Evolutionary conservation across 2,888 invertebrate genomes (phyloP).

Genomic region (Ormyrus pomaceus): DNA sequence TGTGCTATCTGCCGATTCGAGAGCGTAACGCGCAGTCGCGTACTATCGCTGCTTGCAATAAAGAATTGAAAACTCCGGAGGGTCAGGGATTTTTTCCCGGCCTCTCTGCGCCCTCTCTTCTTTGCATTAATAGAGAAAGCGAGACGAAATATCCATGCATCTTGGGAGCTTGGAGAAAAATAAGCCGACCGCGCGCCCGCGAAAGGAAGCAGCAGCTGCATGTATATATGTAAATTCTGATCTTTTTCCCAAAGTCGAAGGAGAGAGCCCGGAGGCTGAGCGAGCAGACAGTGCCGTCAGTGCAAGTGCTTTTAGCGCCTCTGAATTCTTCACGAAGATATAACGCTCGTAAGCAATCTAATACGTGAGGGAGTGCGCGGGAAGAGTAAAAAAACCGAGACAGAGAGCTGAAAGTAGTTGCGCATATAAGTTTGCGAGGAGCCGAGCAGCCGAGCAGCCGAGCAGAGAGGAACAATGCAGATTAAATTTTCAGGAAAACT

Average conservation of each 20-base stretch:
- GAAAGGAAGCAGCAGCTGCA: background rate
- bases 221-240: conserved; percentile 48
- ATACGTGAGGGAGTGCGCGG: conserved; percentile 57
- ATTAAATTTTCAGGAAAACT: conserved; percentile 46
- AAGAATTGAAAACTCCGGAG: conserved; percentile 24
- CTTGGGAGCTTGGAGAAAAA: conserved; percentile 22
- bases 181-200: conserved; percentile 2
- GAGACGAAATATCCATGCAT: conserved; percentile 46
- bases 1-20: conserved; percentile 33
- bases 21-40: background rate
- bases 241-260: conserved; percentile 41
- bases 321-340: conserved; percentile 64
- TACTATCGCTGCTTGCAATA: conserved; percentile 27
- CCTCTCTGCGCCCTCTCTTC: too few species aligned
- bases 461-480: conserved; percentile 3
- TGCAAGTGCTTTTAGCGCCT: conserved; percentile 61
- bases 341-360: conserved; percentile 60
- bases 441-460: background rate
- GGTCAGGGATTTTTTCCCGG: background rate
- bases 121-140: conserved; percentile 27
- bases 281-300: background rate
- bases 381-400: conserved; percentile 16
- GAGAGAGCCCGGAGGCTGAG: conserved; percentile 12
- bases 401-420: conserved; percentile 30
- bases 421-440: conserved; percentile 11